These are phyloP conservation scores for Motacilla tschutschensis DNA, from an alignment of 2,113 vertebrate species.

Conservation along the genomic window DNA sequence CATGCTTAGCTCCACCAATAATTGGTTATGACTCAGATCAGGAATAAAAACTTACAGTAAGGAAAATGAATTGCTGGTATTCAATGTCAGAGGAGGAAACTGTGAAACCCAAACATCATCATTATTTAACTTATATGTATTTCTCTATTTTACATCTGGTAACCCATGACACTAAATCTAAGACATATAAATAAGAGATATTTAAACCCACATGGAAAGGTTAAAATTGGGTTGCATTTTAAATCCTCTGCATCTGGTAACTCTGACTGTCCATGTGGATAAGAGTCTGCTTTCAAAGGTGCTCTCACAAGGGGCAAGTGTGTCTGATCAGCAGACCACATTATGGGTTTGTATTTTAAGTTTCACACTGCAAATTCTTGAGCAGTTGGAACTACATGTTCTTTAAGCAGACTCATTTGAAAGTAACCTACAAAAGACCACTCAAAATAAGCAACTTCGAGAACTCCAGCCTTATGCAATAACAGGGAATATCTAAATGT, in stretches of 20 bases:
- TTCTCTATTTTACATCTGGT: background rate
- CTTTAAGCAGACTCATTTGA: background rate
- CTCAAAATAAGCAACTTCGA: background rate
- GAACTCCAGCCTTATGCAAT: background rate
- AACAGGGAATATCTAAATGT: background rate
- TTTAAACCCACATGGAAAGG: background rate
- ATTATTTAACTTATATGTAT: background rate
- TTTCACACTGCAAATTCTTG: background rate
- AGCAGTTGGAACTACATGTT: background rate
- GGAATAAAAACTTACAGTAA: background rate
- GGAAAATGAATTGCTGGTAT: background rate
- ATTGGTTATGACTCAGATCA: background rate
- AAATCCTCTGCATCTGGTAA: background rate
- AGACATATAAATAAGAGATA: background rate
- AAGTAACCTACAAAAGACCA: background rate
- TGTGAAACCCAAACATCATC: background rate
- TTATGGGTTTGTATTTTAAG: background rate
- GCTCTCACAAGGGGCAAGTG: background rate
- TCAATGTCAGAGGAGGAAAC: background rate
- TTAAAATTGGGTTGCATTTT: background rate
- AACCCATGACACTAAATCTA: background rate
- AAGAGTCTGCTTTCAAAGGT: background rate
- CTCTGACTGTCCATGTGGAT: background rate
- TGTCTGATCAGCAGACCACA: background rate
- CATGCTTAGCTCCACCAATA: background rate